Conservation (phyloP, 2,113 vertebrate species). For the Charina bottae region DNA sequence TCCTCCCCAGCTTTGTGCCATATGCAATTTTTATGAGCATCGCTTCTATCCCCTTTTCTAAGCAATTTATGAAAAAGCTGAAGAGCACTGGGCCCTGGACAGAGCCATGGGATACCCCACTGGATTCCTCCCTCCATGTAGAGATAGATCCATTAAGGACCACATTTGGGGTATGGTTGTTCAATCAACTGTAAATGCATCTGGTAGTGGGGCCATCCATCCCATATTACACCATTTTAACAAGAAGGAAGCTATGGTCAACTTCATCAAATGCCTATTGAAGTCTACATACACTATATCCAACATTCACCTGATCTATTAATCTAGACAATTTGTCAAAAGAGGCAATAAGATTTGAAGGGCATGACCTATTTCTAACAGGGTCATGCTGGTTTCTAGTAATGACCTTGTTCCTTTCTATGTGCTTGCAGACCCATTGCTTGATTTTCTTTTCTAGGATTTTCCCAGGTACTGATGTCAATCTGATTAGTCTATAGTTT, state of each 20-base stretch:
- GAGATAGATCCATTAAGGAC: neutral
- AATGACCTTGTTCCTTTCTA: neutral
- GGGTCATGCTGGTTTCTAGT: neutral
- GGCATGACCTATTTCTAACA: neutral
- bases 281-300: no score
- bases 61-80: neutral
- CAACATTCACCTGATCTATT: no score
- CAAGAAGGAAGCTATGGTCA: neutral
- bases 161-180: neutral
- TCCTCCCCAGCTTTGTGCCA: neutral
- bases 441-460: neutral
- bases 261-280: no score
- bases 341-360: neutral
- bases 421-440: neutral
- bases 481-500: neutral
- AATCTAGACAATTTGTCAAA: neutral
- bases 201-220: neutral
- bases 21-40: neutral
- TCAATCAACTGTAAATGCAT: neutral
- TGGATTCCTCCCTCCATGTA: neutral
- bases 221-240: neutral
- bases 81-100: neutral
- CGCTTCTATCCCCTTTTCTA: neutral
- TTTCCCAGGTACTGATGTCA: neutral
- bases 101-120: neutral